phyloP scores from a whole-genome alignment of 2,888 invertebrate genomes.

The Antheraea yamamai region DNA sequence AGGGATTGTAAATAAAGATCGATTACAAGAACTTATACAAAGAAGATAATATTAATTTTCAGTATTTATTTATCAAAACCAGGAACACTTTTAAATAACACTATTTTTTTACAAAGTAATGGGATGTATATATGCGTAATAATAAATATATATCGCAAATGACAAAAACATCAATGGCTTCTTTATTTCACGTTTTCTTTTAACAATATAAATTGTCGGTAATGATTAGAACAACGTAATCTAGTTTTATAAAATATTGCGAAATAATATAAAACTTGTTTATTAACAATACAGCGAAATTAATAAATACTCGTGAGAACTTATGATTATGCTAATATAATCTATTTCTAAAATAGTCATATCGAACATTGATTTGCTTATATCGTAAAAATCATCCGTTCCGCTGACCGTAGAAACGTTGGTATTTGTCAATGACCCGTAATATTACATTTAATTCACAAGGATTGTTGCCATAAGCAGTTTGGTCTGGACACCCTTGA shows the following conservation, averaged over 20 bases:
- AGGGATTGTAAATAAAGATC: no score
- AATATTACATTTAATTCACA: slow-evolving; percentile 54
- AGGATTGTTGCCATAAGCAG: slow-evolving; percentile 56
- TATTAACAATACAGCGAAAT: background rate
- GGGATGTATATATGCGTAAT: background rate
- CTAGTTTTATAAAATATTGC: background rate
- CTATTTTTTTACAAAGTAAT: background rate
- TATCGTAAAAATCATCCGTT: slow-evolving; percentile 34
- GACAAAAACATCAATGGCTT: background rate
- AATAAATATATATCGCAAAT: background rate
- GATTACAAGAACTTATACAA: background rate
- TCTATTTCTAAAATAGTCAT: background rate
- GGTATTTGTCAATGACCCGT: slow-evolving; percentile 54
- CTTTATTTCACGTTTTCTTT: background rate
- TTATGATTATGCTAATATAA: background rate
- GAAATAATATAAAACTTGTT: background rate
- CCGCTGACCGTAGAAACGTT: slow-evolving; percentile 52
- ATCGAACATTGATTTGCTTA: background rate
- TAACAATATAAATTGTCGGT: background rate
- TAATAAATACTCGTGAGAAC: background rate
- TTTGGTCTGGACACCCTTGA: slow-evolving; percentile 72
- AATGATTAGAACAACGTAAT: background rate
- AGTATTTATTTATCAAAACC: slow-evolving; percentile 8
- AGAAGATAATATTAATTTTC: slow-evolving; percentile 1
- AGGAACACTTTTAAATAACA: slow-evolving; percentile 11